Base-by-base conservation (phyloP, 2,888 invertebrate genomes). In the Muscina levida region DNA sequence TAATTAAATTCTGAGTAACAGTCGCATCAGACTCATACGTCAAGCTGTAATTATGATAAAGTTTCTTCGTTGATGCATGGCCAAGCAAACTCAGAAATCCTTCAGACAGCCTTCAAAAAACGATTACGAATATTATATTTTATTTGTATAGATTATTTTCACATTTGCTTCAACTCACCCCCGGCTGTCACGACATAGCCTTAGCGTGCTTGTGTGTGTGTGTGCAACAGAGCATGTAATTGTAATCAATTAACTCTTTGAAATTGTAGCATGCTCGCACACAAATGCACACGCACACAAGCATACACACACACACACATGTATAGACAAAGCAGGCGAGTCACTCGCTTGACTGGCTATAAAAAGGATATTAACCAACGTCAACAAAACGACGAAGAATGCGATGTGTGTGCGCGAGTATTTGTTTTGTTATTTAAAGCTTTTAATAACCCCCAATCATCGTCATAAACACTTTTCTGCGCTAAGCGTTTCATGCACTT, bases 401-500 rank as follows among this genome's bases (percentile, higher is more conserved):
- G 26, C 1, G 13, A 13, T 62, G 62, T 26, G 37, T 62, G 42
- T n/a, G 22, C 31, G 31, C 39, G 19, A 62, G 62, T 62, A 62
- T 62, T 62, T 62, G 62, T 62, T 62, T 62, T 39, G 62, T 66
- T 44, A 68, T 65, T 77, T 70, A 73, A 51, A 72, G 59, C 53
- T 77, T 70, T 71, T 59, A 66, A 74, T 71, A 66, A 42, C 39
- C 24, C 19, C 46, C 37, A 62, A 17, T 22, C 70, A 73, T 78
- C 56, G 56, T 57, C 46, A 48, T 78, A 73, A 73, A 78, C 65
- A 56, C 37, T 65, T 68, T 24, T 53, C 31, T 56, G 17, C 46
- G 42, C 70, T 70, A 70, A 73, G 62, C 71, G 62, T 71, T 48
- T 74, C 72, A 73, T 67, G 67, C 77, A 74, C 79, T 74, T 82